Percentiles rank a stretch among this genome's conserved stretches.
phyloP scores from a whole-genome alignment of 2,888 invertebrate species.

The Spicauda simplicius region DNA sequence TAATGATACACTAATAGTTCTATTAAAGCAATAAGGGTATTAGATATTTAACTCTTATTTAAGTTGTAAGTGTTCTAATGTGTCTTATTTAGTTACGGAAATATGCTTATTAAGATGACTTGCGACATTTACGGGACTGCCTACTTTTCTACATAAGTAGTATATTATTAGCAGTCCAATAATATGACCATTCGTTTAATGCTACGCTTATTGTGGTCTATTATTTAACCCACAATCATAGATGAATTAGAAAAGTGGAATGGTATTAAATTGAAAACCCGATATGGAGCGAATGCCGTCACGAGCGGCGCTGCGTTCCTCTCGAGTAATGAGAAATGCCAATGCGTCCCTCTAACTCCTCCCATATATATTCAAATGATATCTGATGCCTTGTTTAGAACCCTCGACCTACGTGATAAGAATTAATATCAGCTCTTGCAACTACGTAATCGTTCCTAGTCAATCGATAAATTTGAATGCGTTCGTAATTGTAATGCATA shows the following conservation, averaged over 20 bases:
- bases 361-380: neutral
- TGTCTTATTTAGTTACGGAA: no score
- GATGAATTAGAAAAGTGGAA: neutral
- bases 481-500: no score
- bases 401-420: slow-evolving; percentile 7
- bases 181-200: no score
- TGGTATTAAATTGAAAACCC: slow-evolving; percentile 2
- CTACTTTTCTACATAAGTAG: no score
- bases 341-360: neutral
- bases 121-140: no score
- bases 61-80: no score
- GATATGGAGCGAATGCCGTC: slow-evolving; percentile 15
- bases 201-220: neutral
- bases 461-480: no score
- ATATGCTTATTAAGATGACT: no score
- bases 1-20: no score
- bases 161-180: no score
- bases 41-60: no score
- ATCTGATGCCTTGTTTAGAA: neutral
- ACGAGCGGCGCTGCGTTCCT: slow-evolving; percentile 10
- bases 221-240: neutral
- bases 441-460: neutral
- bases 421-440: slow-evolving; percentile 2
- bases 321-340: neutral
- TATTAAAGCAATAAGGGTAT: no score